Percentiles rank a stretch among this genome's conserved stretches.
These are phyloP conservation scores for Formicarius rufipectus DNA, from an alignment of 2,113 vertebrate species.

Conservation along the genomic window DNA sequence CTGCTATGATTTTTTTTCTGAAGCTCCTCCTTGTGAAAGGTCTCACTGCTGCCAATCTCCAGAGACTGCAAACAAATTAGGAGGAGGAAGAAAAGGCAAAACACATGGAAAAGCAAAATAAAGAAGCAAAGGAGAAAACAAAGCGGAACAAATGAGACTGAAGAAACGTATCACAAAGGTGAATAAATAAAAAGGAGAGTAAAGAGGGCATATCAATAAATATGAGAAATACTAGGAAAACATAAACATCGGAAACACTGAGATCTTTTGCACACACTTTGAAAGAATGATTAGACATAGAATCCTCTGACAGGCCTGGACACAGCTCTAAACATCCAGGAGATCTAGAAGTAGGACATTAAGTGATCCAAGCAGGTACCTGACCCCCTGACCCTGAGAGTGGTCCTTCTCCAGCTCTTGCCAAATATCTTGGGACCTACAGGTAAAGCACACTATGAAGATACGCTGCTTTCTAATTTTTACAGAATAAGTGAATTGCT, in stretches of 20 bases:
- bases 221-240: neutral
- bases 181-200: neutral
- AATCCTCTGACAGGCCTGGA: neutral
- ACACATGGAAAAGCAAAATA: neutral
- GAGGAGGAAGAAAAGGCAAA: neutral
- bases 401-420: neutral
- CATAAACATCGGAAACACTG: fast-evolving
- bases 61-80: neutral
- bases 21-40: neutral
- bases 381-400: neutral
- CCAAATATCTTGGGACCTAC: neutral
- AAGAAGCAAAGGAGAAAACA: neutral
- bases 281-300: neutral
- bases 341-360: neutral
- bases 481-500: neutral
- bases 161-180: neutral
- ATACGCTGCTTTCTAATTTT: neutral
- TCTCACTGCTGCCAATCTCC: neutral
- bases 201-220: neutral
- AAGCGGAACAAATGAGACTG: neutral
- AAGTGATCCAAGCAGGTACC: neutral
- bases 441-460: neutral
- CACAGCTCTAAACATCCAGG: neutral
- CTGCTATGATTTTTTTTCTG: neutral
- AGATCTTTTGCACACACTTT: neutral